phyloP scores from a whole-genome alignment of 2,888 invertebrate species.

The Scaptomyza flava region DNA sequence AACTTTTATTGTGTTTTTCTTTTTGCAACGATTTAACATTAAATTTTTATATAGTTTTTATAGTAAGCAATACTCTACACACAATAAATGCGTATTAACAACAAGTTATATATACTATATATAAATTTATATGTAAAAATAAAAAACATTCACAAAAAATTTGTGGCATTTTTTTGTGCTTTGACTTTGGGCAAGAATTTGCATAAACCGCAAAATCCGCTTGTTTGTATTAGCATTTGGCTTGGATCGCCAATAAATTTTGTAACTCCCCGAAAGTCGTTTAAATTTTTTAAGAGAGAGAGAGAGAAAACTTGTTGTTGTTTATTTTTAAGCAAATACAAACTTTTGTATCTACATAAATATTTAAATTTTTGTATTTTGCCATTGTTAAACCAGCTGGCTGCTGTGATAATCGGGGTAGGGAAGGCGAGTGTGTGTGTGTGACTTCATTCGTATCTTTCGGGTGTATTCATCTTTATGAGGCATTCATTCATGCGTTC shows the following conservation, averaged over 20 bases:
- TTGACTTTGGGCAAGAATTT: slow-evolving; percentile 58
- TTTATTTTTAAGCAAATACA: slow-evolving; percentile 27
- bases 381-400: slow-evolving; percentile 32
- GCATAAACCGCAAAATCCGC: slow-evolving; percentile 78
- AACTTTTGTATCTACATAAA: slow-evolving; percentile 25
- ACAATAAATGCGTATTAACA: slow-evolving; percentile 14
- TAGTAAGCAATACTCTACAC: slow-evolving; percentile 38
- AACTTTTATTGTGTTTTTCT: slow-evolving; percentile 2
- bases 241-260: slow-evolving; percentile 62
- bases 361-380: slow-evolving; percentile 44
- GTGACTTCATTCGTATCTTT: slow-evolving; percentile 35
- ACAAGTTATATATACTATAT: slow-evolving; percentile 14
- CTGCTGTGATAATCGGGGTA: neutral
- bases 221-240: slow-evolving; percentile 74
- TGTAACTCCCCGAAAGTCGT: slow-evolving; percentile 43
- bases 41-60: slow-evolving; percentile 59
- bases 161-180: slow-evolving; percentile 45
- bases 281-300: slow-evolving; percentile 34
- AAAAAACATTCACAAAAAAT: slow-evolving; percentile 22
- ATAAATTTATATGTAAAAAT: slow-evolving; percentile 15
- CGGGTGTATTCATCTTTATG: slow-evolving; percentile 75
- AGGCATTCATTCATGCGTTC: slow-evolving; percentile 75
- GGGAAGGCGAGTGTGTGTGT: slow-evolving; percentile 15
- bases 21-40: slow-evolving; percentile 40
- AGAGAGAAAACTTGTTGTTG: slow-evolving; percentile 42